A percentile compares a stretch with the other conserved stretches of the same genome.
Evolutionary conservation across 2,113 vertebrate genomes (phyloP).

Genomic region (Antigone vipio): DNA sequence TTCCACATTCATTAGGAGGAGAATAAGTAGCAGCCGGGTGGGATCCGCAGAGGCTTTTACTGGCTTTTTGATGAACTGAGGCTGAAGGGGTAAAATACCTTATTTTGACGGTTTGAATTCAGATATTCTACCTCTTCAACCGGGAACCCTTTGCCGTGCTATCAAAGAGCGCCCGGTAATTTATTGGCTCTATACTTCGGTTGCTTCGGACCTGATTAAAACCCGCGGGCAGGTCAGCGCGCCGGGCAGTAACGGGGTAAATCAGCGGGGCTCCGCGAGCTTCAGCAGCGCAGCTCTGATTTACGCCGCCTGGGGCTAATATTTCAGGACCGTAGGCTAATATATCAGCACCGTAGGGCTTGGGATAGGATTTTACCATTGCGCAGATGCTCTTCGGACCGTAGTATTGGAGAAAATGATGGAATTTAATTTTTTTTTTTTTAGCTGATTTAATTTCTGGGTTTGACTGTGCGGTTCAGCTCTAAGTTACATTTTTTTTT

Average conservation of each 20-base stretch:
- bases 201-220: slow-evolving; percentile 40
- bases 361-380: not conserved
- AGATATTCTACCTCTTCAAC: not conserved
- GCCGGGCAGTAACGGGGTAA: not conserved
- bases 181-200: slow-evolving; percentile 39
- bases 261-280: not conserved
- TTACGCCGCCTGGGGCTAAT: not conserved
- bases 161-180: slow-evolving; percentile 65
- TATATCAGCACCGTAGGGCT: not conserved
- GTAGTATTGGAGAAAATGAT: not conserved
- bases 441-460: not conserved
- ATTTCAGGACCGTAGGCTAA: not conserved
- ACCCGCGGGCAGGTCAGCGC: slow-evolving; percentile 45
- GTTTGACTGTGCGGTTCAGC: not conserved
- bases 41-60: slow-evolving; percentile 36
- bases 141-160: not conserved
- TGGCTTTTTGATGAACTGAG: slow-evolving; percentile 69
- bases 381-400: not conserved
- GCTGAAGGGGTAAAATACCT: slow-evolving; percentile 41
- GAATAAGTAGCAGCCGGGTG: slow-evolving; percentile 17
- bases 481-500: not conserved
- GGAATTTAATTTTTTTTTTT: not conserved
- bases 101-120: slow-evolving; percentile 17
- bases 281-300: not conserved
- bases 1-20: slow-evolving; percentile 70